Conservation (phyloP, 2,888 invertebrate genomes). For the Ormyrus pomaceus region DNA sequence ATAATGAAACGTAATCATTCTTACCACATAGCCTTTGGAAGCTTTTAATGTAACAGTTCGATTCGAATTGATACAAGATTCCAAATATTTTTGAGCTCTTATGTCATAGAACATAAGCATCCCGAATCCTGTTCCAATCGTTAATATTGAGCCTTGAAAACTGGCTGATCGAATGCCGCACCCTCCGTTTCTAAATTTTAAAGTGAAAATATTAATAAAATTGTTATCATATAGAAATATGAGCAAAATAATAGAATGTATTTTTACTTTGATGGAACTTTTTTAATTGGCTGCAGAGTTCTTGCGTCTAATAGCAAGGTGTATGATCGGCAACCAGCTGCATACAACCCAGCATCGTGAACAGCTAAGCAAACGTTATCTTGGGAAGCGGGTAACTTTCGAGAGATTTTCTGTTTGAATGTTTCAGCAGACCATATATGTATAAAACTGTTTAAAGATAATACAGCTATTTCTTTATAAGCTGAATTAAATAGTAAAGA, state of each 20-base stretch:
- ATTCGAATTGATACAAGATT: conserved; percentile 92
- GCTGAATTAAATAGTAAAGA: conserved; percentile 92
- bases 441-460: conserved; percentile 94
- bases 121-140: conserved; percentile 95
- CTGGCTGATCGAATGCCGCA: conserved; percentile 95
- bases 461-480: conserved; percentile 91
- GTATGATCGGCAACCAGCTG: conserved; percentile 95
- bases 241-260: background rate
- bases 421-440: conserved; percentile 95
- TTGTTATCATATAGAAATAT: background rate
- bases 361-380: conserved; percentile 96
- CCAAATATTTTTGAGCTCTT: conserved; percentile 92
- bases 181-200: conserved; percentile 84
- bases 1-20: conserved; percentile 66
- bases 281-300: conserved; percentile 83
- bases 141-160: conserved; percentile 92
- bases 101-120: conserved; percentile 96
- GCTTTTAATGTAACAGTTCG: conserved; percentile 92
- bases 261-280: conserved; percentile 72
- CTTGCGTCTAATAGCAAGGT: conserved; percentile 93
- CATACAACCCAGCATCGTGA: conserved; percentile 91
- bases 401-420: conserved; percentile 90
- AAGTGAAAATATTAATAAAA: conserved; percentile 20
- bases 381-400: conserved; percentile 91
- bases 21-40: conserved; percentile 92